These are phyloP conservation scores for Coptodon bakossiorum DNA, from an alignment of 2,113 vertebrate species.

Conservation along the genomic window DNA sequence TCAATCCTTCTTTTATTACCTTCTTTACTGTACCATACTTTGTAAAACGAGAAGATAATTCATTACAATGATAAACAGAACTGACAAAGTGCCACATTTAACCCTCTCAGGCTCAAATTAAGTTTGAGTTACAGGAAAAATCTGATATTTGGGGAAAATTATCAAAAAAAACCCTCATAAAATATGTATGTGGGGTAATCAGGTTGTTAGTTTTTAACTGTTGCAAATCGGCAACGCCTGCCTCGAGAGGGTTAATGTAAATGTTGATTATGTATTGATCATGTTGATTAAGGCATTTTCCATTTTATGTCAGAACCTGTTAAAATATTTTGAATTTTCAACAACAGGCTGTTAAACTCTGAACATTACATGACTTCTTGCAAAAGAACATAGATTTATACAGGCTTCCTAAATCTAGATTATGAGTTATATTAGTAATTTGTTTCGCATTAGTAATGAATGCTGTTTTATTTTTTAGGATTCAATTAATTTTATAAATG, in stretches of 20 bases:
- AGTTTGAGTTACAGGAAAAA: too few relatives aligned
- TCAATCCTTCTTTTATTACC: not conserved
- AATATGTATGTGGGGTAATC: too few relatives aligned
- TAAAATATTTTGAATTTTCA: not conserved
- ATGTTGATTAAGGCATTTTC: not conserved
- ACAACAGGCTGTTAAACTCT: not conserved
- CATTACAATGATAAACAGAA: not conserved
- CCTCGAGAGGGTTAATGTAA: not conserved
- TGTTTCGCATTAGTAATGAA: not conserved
- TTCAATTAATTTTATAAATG: not conserved
- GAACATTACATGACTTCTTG: not conserved
- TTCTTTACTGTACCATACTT: not conserved
- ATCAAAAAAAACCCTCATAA: too few relatives aligned
- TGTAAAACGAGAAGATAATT: not conserved
- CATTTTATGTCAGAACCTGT: not conserved
- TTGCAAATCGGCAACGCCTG: too few relatives aligned
- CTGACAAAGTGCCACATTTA: not conserved
- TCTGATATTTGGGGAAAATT: too few relatives aligned
- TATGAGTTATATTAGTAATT: not conserved
- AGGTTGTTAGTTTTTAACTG: too few relatives aligned
- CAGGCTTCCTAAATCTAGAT: not conserved
- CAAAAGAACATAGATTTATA: not conserved
- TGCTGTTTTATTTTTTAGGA: not conserved
- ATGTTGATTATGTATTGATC: not conserved
- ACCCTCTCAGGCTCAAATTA: too few relatives aligned